Evolutionary conservation across 2,113 vertebrate genomes (phyloP), one percentile per base, ranked within the genome.

Genomic region (Zapus hudsonius): DNA sequence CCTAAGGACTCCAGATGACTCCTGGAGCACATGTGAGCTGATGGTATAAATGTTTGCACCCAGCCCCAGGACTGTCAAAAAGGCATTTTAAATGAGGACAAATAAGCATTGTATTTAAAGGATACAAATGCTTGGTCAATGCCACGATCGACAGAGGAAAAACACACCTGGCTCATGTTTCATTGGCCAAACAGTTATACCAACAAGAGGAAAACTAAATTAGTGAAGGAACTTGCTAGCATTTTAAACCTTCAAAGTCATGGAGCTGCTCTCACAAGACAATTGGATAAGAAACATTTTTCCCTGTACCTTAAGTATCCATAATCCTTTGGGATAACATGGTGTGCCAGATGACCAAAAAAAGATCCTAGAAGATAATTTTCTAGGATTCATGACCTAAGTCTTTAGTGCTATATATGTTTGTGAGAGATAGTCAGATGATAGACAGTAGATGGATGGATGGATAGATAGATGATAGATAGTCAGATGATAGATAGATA

Each of bases 191-290:
- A 69, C 2, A 73, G 31, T 66, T 72, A n/a, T 23, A 42, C 33
- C 36, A 13, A 73, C 33, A 84, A 81, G 47, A 91, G 20, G 66
- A 27, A 95, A 96, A 73, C 84, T 40, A 89, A 86, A 42, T 69
- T 76, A 81, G 69, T 40, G 29, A 17, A 69, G 47, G 85, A 72
- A 63, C 55, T 57, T n/a, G 12, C 31, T 63, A 69, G 57, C 36
- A 44, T 40, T 81, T 40, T 91, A 83, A 36, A 72, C 38, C 52
- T 91, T 89, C 66, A 81, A 78, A 87, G 47, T 70, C n/a, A 70
- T 38, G 44, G 22, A 17, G 3, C 12, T 89, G 25, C 7, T 74
- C 16, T 87, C 42, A 59, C 1, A 23, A n/a, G 23, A 57, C 1
- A 33, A n/a, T 79, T 70, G 70, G 72, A 76, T 59, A 66, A 66